Conservation (phyloP, 2,888 invertebrate genomes). For the Tetragonisca angustula region DNA sequence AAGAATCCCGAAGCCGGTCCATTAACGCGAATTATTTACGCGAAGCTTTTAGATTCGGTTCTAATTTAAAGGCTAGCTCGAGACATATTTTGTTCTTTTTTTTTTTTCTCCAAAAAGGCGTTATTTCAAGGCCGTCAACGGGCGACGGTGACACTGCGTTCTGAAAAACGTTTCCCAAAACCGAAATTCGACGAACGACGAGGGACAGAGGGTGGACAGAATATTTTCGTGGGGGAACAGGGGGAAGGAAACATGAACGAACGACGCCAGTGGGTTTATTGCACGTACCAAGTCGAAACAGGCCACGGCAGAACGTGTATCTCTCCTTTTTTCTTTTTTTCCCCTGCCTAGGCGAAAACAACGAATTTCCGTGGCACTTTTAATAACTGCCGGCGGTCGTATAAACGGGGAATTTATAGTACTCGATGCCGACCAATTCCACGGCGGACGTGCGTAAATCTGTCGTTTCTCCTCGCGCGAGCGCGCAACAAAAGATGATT, state of each 20-base stretch:
- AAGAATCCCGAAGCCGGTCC: conserved; percentile 10
- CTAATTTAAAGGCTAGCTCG: conserved; percentile 26
- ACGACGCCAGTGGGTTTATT: conserved; percentile 45
- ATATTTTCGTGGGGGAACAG: too few species aligned
- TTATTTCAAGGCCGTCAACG: neutral
- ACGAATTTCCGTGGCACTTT: conserved; percentile 58
- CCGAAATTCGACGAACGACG: neutral
- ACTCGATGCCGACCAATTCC: conserved; percentile 24
- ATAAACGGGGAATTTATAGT: conserved; percentile 65
- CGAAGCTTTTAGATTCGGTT: conserved; percentile 33
- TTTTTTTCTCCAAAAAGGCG: too few species aligned
- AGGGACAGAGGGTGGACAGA: too few species aligned
- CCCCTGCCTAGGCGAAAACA: conserved; percentile 5
- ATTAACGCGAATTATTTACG: conserved; percentile 32
- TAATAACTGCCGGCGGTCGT: conserved; percentile 67
- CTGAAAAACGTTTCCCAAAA: conserved; percentile 19
- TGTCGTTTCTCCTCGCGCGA: conserved; percentile 27
- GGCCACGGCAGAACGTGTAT: conserved; percentile 37
- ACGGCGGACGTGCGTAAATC: conserved; percentile 48
- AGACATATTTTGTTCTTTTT: conserved; percentile 18
- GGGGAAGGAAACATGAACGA: conserved; percentile 37
- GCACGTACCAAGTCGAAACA: conserved; percentile 33
- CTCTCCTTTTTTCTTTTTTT: neutral
- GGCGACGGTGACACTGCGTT: neutral
- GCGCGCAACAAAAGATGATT: conserved; percentile 53